phyloP scores from a whole-genome alignment of 2,113 vertebrate genomes.

The Urocolius indicus region DNA sequence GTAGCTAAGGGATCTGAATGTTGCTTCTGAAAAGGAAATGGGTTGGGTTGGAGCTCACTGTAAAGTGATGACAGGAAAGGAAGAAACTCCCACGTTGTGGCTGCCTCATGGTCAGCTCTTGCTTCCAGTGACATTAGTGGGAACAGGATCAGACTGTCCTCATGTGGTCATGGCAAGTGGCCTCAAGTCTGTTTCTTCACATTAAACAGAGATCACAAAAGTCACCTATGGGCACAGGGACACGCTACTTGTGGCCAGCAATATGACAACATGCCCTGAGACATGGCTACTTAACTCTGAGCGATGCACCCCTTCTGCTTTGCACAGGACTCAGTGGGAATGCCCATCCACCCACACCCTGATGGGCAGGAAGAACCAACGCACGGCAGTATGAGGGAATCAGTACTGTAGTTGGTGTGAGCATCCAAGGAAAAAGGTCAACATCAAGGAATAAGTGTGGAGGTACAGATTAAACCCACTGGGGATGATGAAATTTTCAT shows the following conservation, averaged over 20 bases:
- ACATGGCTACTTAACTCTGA: not conserved
- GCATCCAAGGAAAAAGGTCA: not conserved
- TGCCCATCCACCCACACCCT: not conserved
- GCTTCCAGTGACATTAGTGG: not conserved
- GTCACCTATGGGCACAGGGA: not conserved
- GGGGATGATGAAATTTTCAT: not conserved
- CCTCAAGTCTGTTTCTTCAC: not conserved
- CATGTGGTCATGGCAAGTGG: accelerated
- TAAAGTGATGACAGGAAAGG: not conserved
- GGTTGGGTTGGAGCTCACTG: not conserved
- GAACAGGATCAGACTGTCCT: not conserved
- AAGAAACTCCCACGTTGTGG: not conserved
- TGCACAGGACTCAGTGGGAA: not conserved
- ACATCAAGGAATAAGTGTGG: not conserved
- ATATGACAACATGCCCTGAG: accelerated
- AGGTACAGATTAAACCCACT: not conserved
- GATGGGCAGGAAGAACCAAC: not conserved
- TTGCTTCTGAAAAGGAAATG: not conserved
- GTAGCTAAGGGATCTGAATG: accelerated
- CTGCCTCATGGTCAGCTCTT: constrained; percentile 1
- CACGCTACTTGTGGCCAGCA: not conserved
- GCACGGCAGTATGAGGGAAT: not conserved
- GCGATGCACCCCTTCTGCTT: not conserved
- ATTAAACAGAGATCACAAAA: not conserved
- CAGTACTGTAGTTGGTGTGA: not conserved